These are phyloP conservation scores for Phocides pigmalion DNA, from an alignment of 1,140 invertebrate species.

Conservation along the genomic window DNA sequence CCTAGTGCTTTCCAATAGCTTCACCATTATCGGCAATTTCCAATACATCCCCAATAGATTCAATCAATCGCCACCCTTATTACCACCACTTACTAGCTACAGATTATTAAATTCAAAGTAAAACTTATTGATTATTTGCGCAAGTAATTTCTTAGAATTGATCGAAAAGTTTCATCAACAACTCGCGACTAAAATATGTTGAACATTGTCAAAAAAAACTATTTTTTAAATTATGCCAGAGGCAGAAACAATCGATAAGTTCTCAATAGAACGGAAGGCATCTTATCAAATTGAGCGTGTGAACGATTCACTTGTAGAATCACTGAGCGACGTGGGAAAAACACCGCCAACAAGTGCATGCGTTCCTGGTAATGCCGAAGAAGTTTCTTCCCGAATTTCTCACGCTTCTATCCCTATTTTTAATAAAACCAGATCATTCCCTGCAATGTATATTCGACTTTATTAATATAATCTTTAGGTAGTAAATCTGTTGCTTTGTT, in stretches of 20 bases:
- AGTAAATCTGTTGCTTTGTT: slow-evolving; percentile 32
- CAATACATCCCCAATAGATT: slow-evolving; percentile 60
- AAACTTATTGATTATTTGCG: background rate
- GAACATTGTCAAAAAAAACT: too few species aligned
- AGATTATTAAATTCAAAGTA: too few species aligned
- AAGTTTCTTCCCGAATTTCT: slow-evolving; percentile 82
- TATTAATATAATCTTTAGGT: slow-evolving; percentile 27
- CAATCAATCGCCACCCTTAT: slow-evolving; percentile 21
- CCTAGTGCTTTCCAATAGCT: slow-evolving; percentile 79
- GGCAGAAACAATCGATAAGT: background rate
- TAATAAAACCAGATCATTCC: slow-evolving; percentile 46
- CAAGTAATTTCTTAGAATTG: too few species aligned
- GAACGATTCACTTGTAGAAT: too few species aligned
- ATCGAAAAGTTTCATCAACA: too few species aligned
- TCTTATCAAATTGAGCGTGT: slow-evolving; percentile 29
- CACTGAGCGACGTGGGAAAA: slow-evolving; percentile 52
- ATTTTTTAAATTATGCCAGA: too few species aligned
- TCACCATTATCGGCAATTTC: slow-evolving; percentile 75
- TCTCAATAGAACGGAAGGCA: background rate
- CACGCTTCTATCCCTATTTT: slow-evolving; percentile 73
- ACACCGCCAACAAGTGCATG: slow-evolving; percentile 46
- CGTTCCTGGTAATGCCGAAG: slow-evolving; percentile 71
- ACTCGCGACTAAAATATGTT: too few species aligned
- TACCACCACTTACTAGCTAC: background rate
- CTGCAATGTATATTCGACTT: slow-evolving; percentile 35